Evolutionary conservation across 2,113 vertebrate genomes (phyloP), one percentile per base, ranked within the genome.

Genomic region (Gambusia holbrooki): DNA sequence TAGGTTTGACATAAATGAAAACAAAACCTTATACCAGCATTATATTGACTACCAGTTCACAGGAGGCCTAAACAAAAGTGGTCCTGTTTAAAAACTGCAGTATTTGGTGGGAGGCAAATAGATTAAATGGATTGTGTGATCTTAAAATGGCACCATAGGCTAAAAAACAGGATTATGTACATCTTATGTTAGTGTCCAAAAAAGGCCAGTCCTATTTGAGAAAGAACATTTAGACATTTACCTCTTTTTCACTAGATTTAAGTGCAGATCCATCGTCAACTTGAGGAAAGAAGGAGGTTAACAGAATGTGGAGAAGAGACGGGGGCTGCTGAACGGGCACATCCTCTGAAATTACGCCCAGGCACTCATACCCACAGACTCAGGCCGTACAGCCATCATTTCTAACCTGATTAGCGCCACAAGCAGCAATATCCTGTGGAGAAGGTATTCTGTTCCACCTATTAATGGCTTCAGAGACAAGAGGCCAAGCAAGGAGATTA

Each of bases 391-490:
- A 48, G 9, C 45, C 86, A 77, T 88, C 73, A 86, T 81, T 83
- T 83, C 69, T 73, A 87, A 76, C 80, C 79, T 85, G 84, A 91
- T 91, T 87, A 87, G 85, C 79, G 87, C 69, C 73, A 87, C 84
- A 89, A 87, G 87, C 87, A 62, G 85, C 64, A 85, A 89, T 88
- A 89, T 89, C 85, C 87, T 77, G 79, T 87, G 69, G 80, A 73
- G 75, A 65, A 87, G 79, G 68, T 84, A 83, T 83, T 92, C 89
- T 89, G 79, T 88, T 90, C 75, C 79, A 76, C 82, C 84, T 79
- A 88, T 90, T 84, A 88, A 69, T 60, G 10, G 66, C 71, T 84
- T 76, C 71, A 74, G 74, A 83, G 79, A 81, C 45, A 63, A 84
- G 78, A 73, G 67, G 84, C 77, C 63, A 82, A 85, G 84, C 79